A percentile compares a stretch with the other conserved stretches of the same genome.
Evolutionary conservation across 2,113 vertebrate genomes (phyloP).

Genomic region (Emydocephalus ijimae): DNA sequence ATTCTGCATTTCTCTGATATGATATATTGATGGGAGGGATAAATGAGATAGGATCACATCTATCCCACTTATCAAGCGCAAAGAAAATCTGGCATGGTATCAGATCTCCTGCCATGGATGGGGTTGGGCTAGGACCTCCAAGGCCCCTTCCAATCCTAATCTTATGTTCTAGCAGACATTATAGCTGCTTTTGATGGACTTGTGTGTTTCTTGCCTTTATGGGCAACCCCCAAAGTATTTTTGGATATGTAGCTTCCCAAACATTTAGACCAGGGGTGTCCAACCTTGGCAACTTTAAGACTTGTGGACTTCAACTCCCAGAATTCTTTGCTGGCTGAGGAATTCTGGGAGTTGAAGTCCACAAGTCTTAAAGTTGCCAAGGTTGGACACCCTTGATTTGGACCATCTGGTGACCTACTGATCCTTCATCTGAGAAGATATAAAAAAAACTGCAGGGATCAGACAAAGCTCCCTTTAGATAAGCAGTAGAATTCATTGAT

Average conservation of each 20-base stretch:
- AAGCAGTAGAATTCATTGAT: constrained; percentile 65
- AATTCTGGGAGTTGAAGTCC: too few species aligned
- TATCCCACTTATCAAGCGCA: too few species aligned
- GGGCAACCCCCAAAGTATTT: not conserved
- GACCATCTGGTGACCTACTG: constrained; percentile 1
- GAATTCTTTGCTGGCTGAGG: too few species aligned
- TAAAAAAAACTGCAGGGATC: constrained; percentile 32
- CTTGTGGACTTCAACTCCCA: too few species aligned
- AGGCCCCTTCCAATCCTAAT: not conserved
- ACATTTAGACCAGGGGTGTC: not conserved
- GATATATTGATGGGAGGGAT: too few species aligned
- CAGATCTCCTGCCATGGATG: too few species aligned
- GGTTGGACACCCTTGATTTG: not conserved
- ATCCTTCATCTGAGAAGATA: constrained; percentile 29
- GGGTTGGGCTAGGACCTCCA: not conserved
- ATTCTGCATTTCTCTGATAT: too few species aligned
- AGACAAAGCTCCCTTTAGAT: constrained; percentile 42
- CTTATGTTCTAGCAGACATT: not conserved
- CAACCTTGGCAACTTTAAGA: too few species aligned
- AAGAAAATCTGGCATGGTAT: too few species aligned
- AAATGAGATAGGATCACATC: too few species aligned
- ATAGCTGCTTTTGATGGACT: not conserved
- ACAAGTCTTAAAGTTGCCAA: too few species aligned
- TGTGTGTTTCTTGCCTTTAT: not conserved
- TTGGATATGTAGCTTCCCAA: not conserved